phyloP scores from a whole-genome alignment of 2,113 vertebrate genomes.

The Leptodactylus fuscus region DNA sequence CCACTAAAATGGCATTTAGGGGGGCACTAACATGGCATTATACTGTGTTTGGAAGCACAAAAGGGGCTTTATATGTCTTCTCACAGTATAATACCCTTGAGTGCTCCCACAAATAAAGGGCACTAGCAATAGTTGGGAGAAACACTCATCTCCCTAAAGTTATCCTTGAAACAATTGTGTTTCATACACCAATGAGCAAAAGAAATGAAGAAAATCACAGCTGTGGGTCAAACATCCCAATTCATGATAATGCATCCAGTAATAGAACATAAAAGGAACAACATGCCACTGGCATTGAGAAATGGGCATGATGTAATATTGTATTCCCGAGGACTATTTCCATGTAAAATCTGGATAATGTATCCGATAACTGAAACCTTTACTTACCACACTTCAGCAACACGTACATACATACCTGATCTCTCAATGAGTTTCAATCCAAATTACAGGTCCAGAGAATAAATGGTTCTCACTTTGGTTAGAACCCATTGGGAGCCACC shows the following conservation, averaged over 20 bases:
- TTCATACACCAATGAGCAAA: not conserved
- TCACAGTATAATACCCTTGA: too few species aligned
- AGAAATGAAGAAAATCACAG: not conserved
- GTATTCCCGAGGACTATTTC: not conserved
- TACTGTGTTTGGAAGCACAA: too few species aligned
- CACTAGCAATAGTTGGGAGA: too few species aligned
- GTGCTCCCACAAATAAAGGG: too few species aligned
- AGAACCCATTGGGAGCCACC: not conserved
- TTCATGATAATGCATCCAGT: too few species aligned
- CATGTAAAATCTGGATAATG: not conserved
- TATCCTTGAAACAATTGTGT: not conserved
- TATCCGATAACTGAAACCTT: slow-evolving; percentile 27
- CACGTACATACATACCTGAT: not conserved
- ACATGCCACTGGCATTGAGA: not conserved
- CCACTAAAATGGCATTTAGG: too few species aligned
- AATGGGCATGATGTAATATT: not conserved
- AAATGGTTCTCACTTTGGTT: not conserved
- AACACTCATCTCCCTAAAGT: too few species aligned
- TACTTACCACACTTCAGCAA: slow-evolving; percentile 4
- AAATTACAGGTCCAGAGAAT: slow-evolving; percentile 8
- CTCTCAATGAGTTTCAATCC: slow-evolving; percentile 1
- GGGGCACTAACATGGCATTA: too few species aligned
- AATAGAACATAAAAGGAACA: not conserved
- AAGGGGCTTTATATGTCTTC: too few species aligned
- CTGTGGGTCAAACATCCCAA: not conserved